These are phyloP conservation scores for Pollenia amentaria DNA, from an alignment of 2,888 invertebrate species.

Conservation along the genomic window DNA sequence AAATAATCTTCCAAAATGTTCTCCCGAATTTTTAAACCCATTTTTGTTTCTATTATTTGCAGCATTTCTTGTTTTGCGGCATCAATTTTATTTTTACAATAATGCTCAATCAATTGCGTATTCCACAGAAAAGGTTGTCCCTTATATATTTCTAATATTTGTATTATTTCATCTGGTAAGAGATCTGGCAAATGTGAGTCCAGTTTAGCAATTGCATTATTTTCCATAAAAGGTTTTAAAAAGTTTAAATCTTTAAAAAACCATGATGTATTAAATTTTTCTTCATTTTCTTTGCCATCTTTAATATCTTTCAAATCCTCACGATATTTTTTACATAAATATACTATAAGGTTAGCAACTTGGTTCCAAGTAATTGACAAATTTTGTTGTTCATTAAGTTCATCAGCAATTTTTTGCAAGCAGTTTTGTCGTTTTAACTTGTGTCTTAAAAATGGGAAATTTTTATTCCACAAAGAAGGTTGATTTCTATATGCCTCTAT, in stretches of 20 bases:
- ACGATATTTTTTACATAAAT: slow-evolving; percentile 57
- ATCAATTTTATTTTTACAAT: slow-evolving; percentile 55
- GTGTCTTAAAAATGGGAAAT: slow-evolving; percentile 50
- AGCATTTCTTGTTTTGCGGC: slow-evolving; percentile 66
- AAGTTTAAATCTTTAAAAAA: slow-evolving; percentile 65
- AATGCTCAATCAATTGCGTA: slow-evolving; percentile 65
- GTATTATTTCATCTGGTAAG: slow-evolving; percentile 56
- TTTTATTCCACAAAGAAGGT: slow-evolving; percentile 66
- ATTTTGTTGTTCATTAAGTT: slow-evolving; percentile 44
- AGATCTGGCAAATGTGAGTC: slow-evolving; percentile 61
- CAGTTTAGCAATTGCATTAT: slow-evolving; percentile 67
- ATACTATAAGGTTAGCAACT: slow-evolving; percentile 48
- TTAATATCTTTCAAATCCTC: slow-evolving; percentile 60
- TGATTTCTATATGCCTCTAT: slow-evolving; percentile 68
- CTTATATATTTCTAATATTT: slow-evolving; percentile 68
- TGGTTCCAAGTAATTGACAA: slow-evolving; percentile 51
- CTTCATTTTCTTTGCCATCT: slow-evolving; percentile 29
- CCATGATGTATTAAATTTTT: slow-evolving; percentile 57
- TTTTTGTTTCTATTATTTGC: slow-evolving; percentile 32
- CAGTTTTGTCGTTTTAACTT: slow-evolving; percentile 55
- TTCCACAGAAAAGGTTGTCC: slow-evolving; percentile 62
- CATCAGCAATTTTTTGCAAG: slow-evolving; percentile 58
- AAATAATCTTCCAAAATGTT: slow-evolving; percentile 59
- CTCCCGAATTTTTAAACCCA: slow-evolving; percentile 59
- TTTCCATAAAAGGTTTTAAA: slow-evolving; percentile 64